Evolutionary conservation across 1,140 invertebrate species (phyloP), one percentile per base, ranked within the genome.

Genomic region (Drosophila sp.): DNA sequence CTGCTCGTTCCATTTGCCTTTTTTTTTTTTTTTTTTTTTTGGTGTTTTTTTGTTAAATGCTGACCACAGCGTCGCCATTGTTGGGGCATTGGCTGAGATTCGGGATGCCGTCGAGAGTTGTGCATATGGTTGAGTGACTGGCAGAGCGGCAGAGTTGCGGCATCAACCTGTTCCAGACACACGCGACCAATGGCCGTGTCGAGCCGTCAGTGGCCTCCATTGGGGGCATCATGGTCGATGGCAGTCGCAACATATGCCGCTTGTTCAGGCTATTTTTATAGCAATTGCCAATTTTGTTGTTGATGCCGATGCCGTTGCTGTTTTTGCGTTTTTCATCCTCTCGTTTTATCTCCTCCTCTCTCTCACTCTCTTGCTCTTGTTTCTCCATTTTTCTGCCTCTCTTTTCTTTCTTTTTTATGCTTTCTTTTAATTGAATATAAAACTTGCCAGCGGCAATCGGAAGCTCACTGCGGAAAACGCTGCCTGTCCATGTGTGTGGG

Each of bases 381-480:
- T 61, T 53, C 25, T 40, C 27, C 18, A 25, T 41, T 46, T 59
- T 61, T 40, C 43, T 46, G n/a, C n/a, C n/a, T 59, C 50, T 63
- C 25, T 40, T 45, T 34, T 50, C 43, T 66, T 75, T 62, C 48
- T 69, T 58, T 70, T 78, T 65, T 29, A 48, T 75, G 50, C 41
- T 70, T 69, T 75, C 51, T 82, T 87, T 87, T 89, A 87, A 87
- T 87, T 87, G 83, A 87, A 87, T 89, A 87, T 89, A 83, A 87
- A 87, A 87, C 83, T 89, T 89, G 83, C 83, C 65, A 72, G 72
- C 79, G 76, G 83, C 83, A 89, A 87, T 89, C 83, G 83, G 83
- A 87, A 87, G 82, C 80, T 61, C 67, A 87, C 72, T 87, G 75
- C 83, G 89, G 83, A 83, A 87, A 87, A 89, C 80, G 76, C 72